Evolutionary conservation across 2,797 vertebrate genomes (phyloP), one percentile per base, ranked within the genome.

Genomic region (Graptemys geographica): DNA sequence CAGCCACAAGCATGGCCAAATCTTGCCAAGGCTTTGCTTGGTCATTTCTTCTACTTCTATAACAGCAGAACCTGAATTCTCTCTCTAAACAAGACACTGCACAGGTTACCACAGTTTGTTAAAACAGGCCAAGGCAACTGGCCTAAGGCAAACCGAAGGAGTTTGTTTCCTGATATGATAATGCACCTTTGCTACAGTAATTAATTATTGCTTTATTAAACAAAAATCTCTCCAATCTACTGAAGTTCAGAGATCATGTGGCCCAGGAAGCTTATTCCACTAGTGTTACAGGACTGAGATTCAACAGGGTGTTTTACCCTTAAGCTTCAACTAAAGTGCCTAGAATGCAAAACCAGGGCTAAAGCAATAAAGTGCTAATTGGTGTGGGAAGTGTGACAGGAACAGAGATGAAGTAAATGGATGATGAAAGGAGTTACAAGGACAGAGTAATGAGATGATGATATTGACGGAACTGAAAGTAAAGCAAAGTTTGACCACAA

Each of bases 351-450:
- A 89, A 95, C 13, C 23, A 96, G 96, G 88, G 89, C 86, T 92
- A 65, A 96, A 94, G 92, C 59, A 93, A 92, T 98, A 98, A 98
- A 98, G 98, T 98, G 98, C 98, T 94, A 86, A 76, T 51, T 31
- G 89, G 97, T 87, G 91, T 90, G 84, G 81, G 79, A 96, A 95
- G 44, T 83, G 11, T 83, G 80, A 28, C n/a, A 88, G 33, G 41
- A 87, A 4, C 88, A 82, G 78, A 96, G 93, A 56, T 5, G 7
- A 27, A 10, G 87, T 56, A 78, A 90, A 90, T 72, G 52, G 11
- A 49, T 25, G 47, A 31, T 44, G 74, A 81, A n/a, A 65, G 53
- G 44, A 52, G 44, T 91, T 83, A 23, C 87, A 87, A 93, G 4
- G 81, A 88, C 52, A 51, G 59, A 88, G 90, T 83, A 84, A 78